Base-by-base conservation (phyloP, 2,797 vertebrate species). In the Pantherophis vulpinus region DNA sequence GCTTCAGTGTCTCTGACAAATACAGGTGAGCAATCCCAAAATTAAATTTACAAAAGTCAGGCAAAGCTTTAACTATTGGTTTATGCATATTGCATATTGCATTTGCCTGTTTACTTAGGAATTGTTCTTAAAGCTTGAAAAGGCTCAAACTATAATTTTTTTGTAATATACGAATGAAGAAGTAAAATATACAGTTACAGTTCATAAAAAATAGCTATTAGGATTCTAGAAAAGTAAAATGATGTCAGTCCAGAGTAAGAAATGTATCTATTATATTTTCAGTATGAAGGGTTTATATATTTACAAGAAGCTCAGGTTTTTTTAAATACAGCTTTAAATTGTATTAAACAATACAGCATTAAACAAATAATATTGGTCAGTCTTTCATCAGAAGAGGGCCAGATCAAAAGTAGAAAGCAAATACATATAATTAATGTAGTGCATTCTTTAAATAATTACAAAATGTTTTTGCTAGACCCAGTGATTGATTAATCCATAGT, bases 1-100 rank as follows among this genome's bases (percentile, higher is more conserved):
- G 0, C 27, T 94, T 93, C 95, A 42, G 88, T 90, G 91, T 86
- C 29, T 74, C 37, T 91, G 92, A 59, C 87, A 93, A 89, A n/a
- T 0, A 20, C 92, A 96, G 97, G 97, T 97, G 97, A 93, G 55
- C 83, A 90, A 94, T 93, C 58, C 5, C 2, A 88, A 87, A 14
- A 42, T 79, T 94, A 93, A 60, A 13, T 5, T 79, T 37, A 23
- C 54, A 88, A 93, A 96, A 95, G 63, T 32, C n/a, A 37, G 37
- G 25, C 9, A 86, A 63, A 89, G 2, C 3, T 25, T 1, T 0
- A 5, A 18, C 60, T 93, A 16, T 37, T 56, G 60, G 7, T 83
- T 83, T 83, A 25, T 83, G 10, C 9, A 47, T 47, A 83, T 83
- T 47, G 10, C 20, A 83, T 20, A 23, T 83, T 83, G 25, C 37